Evolutionary conservation across 2,113 vertebrate genomes (phyloP).

Genomic region (Apistogramma diplotaenia): DNA sequence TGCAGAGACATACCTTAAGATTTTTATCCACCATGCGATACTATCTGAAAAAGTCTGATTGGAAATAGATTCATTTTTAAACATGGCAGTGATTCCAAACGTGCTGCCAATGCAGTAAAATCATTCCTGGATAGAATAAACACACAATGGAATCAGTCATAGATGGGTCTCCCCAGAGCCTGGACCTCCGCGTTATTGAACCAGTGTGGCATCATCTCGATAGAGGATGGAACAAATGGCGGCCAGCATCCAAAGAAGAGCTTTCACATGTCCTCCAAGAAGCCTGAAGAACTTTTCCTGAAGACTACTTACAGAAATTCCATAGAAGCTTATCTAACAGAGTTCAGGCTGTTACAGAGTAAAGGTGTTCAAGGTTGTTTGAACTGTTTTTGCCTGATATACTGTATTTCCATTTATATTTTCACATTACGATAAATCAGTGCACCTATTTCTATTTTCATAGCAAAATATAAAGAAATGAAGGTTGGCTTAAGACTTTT

Average conservation of each 20-base stretch:
- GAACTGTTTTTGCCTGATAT: background rate
- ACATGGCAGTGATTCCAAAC: background rate
- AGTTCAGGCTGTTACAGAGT: background rate
- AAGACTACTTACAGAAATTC: background rate
- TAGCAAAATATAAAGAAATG: background rate
- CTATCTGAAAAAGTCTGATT: no score
- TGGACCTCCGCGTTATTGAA: background rate
- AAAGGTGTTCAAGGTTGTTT: background rate
- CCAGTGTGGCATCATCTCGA: background rate
- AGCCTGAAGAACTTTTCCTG: background rate
- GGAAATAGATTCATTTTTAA: no score
- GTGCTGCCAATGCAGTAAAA: no score
- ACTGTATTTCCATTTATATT: background rate
- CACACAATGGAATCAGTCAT: background rate
- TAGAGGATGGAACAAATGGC: background rate
- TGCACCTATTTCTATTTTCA: background rate
- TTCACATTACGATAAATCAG: background rate
- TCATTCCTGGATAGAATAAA: background rate
- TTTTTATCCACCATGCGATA: no score
- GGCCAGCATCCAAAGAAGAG: background rate
- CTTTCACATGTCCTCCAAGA: accelerated
- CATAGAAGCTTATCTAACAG: accelerated
- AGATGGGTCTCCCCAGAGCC: background rate
- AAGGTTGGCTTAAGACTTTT: background rate
- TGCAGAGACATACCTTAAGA: no score